Conservation (phyloP, 23 tunicate genomes). For the Halocynthia roretzi region DNA sequence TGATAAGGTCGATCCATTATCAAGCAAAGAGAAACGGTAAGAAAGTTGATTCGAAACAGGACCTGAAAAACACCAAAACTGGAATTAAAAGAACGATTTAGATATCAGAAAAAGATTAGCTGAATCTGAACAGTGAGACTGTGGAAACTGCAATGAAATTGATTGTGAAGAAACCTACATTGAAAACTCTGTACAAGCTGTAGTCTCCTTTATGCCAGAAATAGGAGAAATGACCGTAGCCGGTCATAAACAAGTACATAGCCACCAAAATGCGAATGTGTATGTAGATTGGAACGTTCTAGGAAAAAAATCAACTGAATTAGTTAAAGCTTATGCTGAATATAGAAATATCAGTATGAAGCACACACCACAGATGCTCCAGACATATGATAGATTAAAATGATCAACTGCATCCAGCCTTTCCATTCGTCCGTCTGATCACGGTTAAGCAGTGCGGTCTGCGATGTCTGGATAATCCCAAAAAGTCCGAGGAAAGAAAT, state of each 20-base stretch:
- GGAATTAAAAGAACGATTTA: too few species aligned
- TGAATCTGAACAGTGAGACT: background rate
- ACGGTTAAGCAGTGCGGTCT: constrained; percentile 41
- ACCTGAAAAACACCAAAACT: constrained; percentile 34
- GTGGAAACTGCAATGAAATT: background rate
- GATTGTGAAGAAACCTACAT: constrained; percentile 32
- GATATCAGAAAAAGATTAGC: too few species aligned
- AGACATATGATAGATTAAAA: constrained; percentile 74
- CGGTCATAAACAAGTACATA: constrained; percentile 83
- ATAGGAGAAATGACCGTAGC: constrained; percentile 76
- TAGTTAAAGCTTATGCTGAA: background rate
- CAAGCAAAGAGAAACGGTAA: constrained; percentile 66
- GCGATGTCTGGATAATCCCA: constrained; percentile 48
- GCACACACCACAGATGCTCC: constrained; percentile 60
- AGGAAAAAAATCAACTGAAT: constrained; percentile 1
- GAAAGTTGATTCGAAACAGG: constrained; percentile 60
- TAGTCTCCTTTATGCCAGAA: constrained; percentile 88
- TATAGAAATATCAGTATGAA: background rate
- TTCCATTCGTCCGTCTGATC: constrained; percentile 92
- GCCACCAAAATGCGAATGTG: constrained; percentile 60
- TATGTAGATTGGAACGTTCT: constrained; percentile 71
- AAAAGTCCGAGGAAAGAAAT: constrained; percentile 55
- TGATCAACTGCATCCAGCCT: constrained; percentile 87
- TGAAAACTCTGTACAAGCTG: constrained; percentile 47
- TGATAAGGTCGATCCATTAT: constrained; percentile 80